Percentiles rank a stretch among this genome's conserved stretches.
These are phyloP conservation scores for Drosophila nannoptera DNA, from an alignment of 1,140 invertebrate species.

Conservation along the genomic window DNA sequence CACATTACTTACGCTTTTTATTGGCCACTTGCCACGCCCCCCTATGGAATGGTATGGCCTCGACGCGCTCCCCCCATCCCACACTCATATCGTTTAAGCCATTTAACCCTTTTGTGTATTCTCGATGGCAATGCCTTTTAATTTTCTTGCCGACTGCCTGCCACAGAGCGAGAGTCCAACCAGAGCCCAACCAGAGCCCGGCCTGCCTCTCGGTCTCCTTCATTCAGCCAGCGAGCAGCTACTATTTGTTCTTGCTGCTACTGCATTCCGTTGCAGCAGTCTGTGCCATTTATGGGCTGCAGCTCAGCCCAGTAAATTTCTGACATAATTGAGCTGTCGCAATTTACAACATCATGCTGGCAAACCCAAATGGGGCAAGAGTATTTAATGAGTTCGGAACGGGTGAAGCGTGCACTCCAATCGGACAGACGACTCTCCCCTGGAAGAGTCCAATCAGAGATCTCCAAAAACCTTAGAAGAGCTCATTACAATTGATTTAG, in stretches of 20 bases:
- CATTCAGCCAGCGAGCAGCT: not conserved
- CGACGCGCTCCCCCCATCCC: not conserved
- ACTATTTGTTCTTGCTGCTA: constrained; percentile 10
- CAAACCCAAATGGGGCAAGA: constrained; percentile 4
- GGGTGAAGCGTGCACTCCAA: not conserved
- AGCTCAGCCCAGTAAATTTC: constrained; percentile 47
- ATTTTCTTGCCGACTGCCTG: constrained; percentile 54
- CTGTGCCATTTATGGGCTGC: constrained; percentile 42
- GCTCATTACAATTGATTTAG: not conserved
- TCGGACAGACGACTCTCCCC: not conserved
- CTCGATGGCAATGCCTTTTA: constrained; percentile 56
- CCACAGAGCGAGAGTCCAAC: constrained; percentile 27
- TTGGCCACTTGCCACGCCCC: constrained; percentile 65
- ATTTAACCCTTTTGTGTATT: constrained; percentile 71
- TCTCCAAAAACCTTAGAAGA: too few species aligned
- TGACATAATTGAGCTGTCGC: constrained; percentile 58
- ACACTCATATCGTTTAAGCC: constrained; percentile 46
- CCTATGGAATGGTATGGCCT: not conserved
- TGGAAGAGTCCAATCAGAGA: too few species aligned
- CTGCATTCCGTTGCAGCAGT: constrained; percentile 34
- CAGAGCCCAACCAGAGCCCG: constrained; percentile 12
- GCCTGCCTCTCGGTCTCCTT: constrained; percentile 6
- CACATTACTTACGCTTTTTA: constrained; percentile 71
- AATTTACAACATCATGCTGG: constrained; percentile 48
- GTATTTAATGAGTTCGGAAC: constrained; percentile 29